A percentile compares a stretch with the other conserved stretches of the same genome.
phyloP scores from a whole-genome alignment of 2,797 vertebrate genomes.

The Podarcis lilfordi region DNA sequence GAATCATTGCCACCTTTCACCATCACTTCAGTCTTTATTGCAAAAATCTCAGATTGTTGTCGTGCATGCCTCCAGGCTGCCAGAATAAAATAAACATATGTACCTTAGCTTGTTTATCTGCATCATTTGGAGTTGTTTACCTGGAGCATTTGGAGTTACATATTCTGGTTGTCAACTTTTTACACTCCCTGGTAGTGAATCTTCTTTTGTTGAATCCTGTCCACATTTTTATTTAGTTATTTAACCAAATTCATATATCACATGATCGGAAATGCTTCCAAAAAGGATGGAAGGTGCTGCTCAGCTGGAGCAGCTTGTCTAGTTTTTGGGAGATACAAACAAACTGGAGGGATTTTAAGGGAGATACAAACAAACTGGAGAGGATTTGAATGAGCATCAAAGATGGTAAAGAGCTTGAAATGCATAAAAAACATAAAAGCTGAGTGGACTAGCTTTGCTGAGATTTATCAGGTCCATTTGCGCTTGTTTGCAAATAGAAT shows the following conservation, averaged over 20 bases:
- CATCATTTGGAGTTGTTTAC: neutral
- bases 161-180: neutral
- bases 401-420: neutral
- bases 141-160: neutral
- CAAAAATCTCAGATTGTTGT: neutral
- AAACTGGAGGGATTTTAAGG: neutral
- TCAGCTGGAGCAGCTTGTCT: neutral
- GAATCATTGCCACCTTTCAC: neutral
- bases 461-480: neutral
- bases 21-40: neutral
- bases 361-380: neutral
- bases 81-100: neutral
- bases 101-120: neutral
- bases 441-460: neutral
- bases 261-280: too few relatives aligned
- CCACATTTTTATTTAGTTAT: too few relatives aligned
- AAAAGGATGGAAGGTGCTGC: neutral
- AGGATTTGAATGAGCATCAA: neutral
- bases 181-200: neutral
- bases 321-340: neutral
- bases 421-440: neutral
- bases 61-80: neutral
- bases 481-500: neutral
- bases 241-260: too few relatives aligned
- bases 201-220: neutral